Conservation (phyloP, 1,140 invertebrate species). For the Trichonephila inaurata region DNA sequence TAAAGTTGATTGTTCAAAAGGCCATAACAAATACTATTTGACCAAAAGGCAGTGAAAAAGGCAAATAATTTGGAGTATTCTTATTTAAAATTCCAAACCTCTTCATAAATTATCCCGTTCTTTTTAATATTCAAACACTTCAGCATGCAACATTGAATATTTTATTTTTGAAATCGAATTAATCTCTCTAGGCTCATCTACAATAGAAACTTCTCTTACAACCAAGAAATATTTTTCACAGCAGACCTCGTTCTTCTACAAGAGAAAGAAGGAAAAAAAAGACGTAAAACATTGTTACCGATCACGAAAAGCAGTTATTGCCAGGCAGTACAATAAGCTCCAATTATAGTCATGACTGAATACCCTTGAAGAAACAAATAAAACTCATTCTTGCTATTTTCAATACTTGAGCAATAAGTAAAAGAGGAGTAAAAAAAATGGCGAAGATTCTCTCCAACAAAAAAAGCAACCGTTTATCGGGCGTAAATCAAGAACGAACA, state of each 20-base stretch:
- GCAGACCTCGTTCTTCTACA: neutral
- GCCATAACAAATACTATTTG: too few relatives aligned
- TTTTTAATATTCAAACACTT: too few relatives aligned
- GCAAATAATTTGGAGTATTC: too few relatives aligned
- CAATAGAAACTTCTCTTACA: neutral
- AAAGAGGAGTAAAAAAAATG: neutral
- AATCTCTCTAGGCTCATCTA: neutral
- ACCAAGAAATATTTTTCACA: too few relatives aligned
- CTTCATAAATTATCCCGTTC: too few relatives aligned
- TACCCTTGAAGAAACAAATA: neutral
- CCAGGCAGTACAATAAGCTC: neutral
- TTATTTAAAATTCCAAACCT: too few relatives aligned
- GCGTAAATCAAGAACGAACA: constrained; percentile 24
- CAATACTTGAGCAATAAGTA: neutral
- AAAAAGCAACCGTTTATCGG: neutral
- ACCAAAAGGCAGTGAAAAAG: too few relatives aligned
- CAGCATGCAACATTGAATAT: neutral
- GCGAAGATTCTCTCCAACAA: neutral
- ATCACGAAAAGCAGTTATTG: neutral
- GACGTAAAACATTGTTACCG: neutral
- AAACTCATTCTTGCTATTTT: neutral
- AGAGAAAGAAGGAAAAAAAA: neutral
- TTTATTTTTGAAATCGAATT: neutral
- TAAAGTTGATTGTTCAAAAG: too few relatives aligned
- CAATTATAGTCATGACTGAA: constrained; percentile 14